Conservation (phyloP, 2,888 invertebrate genomes). For the Diplolepis rosae region DNA sequence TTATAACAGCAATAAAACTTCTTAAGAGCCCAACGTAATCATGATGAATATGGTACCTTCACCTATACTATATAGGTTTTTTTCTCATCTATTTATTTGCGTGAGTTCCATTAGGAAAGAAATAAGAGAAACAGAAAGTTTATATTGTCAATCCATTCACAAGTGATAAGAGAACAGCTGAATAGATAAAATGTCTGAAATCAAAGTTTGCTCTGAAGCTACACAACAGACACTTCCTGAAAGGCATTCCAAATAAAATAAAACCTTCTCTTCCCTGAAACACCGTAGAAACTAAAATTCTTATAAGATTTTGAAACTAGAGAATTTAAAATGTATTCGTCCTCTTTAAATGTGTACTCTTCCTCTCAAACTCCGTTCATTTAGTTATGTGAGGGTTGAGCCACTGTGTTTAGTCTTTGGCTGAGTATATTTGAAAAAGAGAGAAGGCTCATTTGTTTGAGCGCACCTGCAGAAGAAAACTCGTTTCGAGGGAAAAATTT, state of each 20-base stretch:
- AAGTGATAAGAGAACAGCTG: conserved; percentile 6
- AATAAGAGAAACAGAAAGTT: background rate
- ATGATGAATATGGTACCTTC: conserved; percentile 49
- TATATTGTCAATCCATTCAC: conserved; percentile 11
- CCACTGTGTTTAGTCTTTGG: background rate
- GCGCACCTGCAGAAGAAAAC: conserved; percentile 18
- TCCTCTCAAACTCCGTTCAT: background rate
- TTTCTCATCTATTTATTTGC: background rate
- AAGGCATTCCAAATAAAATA: background rate
- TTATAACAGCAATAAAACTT: conserved; percentile 68
- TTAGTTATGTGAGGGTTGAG: conserved; percentile 9
- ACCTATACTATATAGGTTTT: background rate
- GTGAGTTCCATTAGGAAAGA: conserved; percentile 1
- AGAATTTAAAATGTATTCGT: conserved; percentile 15
- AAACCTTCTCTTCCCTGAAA: background rate
- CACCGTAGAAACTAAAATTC: background rate
- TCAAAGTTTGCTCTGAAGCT: background rate
- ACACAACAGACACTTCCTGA: background rate
- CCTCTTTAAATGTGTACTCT: too few species aligned
- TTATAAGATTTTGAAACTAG: background rate
- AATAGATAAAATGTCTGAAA: conserved; percentile 9
- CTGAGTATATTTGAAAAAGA: conserved; percentile 25
- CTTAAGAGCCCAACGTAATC: conserved; percentile 68
- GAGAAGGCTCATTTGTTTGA: conserved; percentile 23
- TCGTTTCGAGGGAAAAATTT: conserved; percentile 4